These are phyloP conservation scores for Neoascia interrupta DNA, from an alignment of 2,888 invertebrate species.

Conservation along the genomic window DNA sequence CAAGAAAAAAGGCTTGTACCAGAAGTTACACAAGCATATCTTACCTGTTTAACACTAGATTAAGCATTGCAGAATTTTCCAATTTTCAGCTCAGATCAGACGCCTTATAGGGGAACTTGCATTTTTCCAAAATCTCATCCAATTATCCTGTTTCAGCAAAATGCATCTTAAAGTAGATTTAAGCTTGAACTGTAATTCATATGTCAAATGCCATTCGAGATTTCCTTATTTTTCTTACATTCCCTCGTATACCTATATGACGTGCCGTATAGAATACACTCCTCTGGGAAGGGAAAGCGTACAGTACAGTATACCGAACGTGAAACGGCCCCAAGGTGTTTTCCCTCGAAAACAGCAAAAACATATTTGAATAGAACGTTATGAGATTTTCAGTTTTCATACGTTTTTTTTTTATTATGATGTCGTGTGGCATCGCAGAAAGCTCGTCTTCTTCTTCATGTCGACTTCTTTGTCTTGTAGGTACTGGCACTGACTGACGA, in stretches of 20 bases:
- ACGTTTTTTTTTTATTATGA: slow-evolving; percentile 60
- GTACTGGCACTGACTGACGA: no score
- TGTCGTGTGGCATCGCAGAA: slow-evolving; percentile 21
- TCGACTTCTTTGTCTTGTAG: slow-evolving; percentile 58
- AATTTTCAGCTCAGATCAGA: no score
- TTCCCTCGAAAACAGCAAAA: slow-evolving; percentile 68
- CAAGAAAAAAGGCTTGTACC: no score
- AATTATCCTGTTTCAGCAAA: slow-evolving; percentile 5
- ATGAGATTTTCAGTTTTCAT: slow-evolving; percentile 71
- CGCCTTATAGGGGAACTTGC: no score
- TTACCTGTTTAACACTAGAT: no score
- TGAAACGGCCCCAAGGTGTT: slow-evolving; percentile 62
- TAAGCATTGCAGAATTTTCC: no score
- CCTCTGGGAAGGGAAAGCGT: slow-evolving; percentile 26
- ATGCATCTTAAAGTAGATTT: slow-evolving; percentile 29
- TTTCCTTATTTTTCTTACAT: slow-evolving; percentile 26
- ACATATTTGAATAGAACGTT: slow-evolving; percentile 71
- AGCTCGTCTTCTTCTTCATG: slow-evolving; percentile 46
- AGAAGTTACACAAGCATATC: no score
- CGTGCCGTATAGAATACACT: slow-evolving; percentile 25
- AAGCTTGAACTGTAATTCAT: slow-evolving; percentile 24
- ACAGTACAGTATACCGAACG: slow-evolving; percentile 31
- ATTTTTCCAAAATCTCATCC: no score
- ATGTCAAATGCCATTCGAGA: slow-evolving; percentile 28
- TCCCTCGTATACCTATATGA: no score